phyloP scores from a whole-genome alignment of 2,888 invertebrate species.

The Aphrophora alni region DNA sequence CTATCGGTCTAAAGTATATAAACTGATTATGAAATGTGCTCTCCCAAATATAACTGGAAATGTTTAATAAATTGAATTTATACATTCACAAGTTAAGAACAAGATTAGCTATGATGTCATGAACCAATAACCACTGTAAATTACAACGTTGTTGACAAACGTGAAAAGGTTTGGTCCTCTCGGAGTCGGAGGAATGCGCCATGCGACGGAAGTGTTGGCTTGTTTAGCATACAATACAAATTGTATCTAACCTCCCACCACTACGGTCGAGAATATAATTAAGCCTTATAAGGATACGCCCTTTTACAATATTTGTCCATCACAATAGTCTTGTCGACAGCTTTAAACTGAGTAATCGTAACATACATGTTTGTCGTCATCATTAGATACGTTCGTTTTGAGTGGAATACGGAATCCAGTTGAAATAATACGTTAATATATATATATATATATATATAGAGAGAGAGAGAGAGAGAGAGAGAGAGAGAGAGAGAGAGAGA shows the following conservation, averaged over 20 bases:
- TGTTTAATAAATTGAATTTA: too few species aligned
- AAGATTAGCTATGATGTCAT: too few species aligned
- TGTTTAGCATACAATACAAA: constrained; percentile 9
- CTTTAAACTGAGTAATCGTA: neutral
- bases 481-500: neutral
- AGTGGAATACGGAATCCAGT: neutral
- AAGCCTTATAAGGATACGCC: neutral
- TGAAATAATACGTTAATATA: too few species aligned
- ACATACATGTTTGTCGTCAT: too few species aligned
- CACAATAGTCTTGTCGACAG: neutral
- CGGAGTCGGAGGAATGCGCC: neutral
- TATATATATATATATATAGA: too few species aligned
- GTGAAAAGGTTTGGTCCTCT: neutral
- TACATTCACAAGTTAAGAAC: too few species aligned
- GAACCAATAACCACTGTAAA: too few species aligned
- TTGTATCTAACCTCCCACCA: neutral
- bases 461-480: neutral
- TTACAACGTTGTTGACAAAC: neutral
- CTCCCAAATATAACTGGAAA: too few species aligned
- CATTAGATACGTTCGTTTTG: neutral
- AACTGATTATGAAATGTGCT: too few species aligned
- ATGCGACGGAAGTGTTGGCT: neutral
- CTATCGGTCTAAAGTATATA: too few species aligned
- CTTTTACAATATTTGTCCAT: neutral
- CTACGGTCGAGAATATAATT: neutral